phyloP scores from a whole-genome alignment of 2,797 vertebrate genomes.

The Hybognathus amarus region DNA sequence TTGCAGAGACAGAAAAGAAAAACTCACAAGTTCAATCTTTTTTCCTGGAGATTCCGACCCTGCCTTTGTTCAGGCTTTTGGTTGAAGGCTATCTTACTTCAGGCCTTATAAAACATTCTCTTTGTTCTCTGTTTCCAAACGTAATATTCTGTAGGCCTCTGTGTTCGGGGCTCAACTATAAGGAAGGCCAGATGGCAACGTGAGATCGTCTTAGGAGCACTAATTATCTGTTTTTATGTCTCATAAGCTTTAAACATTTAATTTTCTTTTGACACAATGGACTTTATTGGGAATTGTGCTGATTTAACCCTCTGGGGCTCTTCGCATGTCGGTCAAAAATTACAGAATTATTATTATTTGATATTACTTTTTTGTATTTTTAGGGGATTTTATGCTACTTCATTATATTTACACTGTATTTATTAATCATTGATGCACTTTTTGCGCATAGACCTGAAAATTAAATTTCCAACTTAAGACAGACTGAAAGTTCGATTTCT shows the following conservation, averaged over 20 bases:
- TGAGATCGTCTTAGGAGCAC: neutral
- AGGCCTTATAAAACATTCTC: slow-evolving; percentile 28
- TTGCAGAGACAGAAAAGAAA: slow-evolving; percentile 55
- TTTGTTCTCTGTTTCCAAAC: slow-evolving; percentile 39
- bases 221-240: neutral
- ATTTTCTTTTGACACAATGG: neutral
- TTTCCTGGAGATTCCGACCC: slow-evolving; percentile 42
- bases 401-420: too few species aligned
- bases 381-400: too few species aligned
- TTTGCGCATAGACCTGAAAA: too few species aligned
- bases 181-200: neutral
- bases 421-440: too few species aligned
- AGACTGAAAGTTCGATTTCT: too few species aligned
- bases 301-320: neutral
- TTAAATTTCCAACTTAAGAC: too few species aligned
- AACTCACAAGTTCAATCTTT: slow-evolving; percentile 58
- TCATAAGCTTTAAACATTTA: neutral
- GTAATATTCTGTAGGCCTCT: slow-evolving; percentile 28
- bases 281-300: neutral
- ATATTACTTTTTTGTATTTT: too few species aligned
- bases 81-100: slow-evolving; percentile 43
- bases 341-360: too few species aligned
- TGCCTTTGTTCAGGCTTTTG: slow-evolving; percentile 37
- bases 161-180: slow-evolving; percentile 27
- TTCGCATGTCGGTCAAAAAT: too few species aligned